phyloP scores from a whole-genome alignment of 2,113 vertebrate genomes.

The Laticauda colubrina region DNA sequence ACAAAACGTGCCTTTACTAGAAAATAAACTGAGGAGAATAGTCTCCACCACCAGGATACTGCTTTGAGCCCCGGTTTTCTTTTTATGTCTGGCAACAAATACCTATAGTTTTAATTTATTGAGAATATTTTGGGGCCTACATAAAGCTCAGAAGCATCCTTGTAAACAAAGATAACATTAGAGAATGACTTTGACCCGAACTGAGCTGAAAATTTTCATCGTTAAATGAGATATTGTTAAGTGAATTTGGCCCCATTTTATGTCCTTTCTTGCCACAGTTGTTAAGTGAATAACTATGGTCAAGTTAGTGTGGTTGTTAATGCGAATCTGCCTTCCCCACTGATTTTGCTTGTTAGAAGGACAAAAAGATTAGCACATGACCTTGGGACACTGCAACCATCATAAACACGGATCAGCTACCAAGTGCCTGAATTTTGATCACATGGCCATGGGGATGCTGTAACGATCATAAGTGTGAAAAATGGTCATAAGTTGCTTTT shows the following conservation, averaged over 20 bases:
- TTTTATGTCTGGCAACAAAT: neutral
- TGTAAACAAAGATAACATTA: neutral
- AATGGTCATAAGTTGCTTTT: neutral
- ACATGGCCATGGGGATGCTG: neutral
- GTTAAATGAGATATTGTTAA: neutral
- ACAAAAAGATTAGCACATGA: neutral
- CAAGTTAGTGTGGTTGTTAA: neutral
- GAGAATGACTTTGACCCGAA: neutral
- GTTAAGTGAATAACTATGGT: neutral
- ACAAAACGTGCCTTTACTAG: neutral
- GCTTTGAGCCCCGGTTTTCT: neutral
- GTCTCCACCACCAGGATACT: neutral
- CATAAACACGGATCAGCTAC: neutral
- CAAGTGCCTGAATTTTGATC: neutral
- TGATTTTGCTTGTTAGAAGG: neutral
- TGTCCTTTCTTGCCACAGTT: neutral
- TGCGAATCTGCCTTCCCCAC: neutral
- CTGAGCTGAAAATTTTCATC: neutral
- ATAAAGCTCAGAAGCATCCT: neutral
- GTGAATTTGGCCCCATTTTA: neutral
- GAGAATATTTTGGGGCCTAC: neutral
- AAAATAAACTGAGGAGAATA: neutral
- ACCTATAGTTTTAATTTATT: neutral
- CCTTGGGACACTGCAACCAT: neutral
- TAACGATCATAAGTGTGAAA: neutral